Evolutionary conservation across 2,888 invertebrate genomes (phyloP), one percentile per base, ranked within the genome.

Genomic region (Aspidapion aeneum): DNA sequence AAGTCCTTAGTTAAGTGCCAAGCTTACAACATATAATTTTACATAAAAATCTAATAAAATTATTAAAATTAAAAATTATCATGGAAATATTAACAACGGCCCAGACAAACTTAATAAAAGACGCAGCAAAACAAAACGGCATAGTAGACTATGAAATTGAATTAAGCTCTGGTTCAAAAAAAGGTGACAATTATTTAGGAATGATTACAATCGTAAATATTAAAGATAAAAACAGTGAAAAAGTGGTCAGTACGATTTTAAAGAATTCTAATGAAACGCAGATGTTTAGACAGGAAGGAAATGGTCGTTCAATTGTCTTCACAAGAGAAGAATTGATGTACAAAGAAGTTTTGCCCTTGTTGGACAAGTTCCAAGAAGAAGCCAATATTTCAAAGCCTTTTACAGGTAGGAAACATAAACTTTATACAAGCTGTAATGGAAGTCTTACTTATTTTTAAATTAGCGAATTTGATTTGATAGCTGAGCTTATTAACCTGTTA

Each of bases 261-360:
- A 48, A 48, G n/a, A 48, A 48, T 12, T 9, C n/a, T n/a, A 9
- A 12, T n/a, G n/a, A 48, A 48, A n/a, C 9, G 9, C 9, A 48
- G 49, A n/a, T 12, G 49, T 12, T n/a, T 9, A n/a, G n/a, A 12
- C 49, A 48, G 49, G 9, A n/a, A n/a, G n/a, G n/a, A n/a, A n/a
- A n/a, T n/a, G n/a, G n/a, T n/a, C n/a, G n/a, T n/a, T n/a, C n/a
- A n/a, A n/a, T n/a, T n/a, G n/a, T n/a, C n/a, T n/a, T n/a, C n/a
- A n/a, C 49, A 9, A 48, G 9, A 9, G 74, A 74, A 67, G 67
- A 68, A 2, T 70, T 68, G 20, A 61, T 73, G 9, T 74, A 74
- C 65, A 63, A 64, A 17, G 54, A 64, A 0, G 63, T 74, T 2
- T 62, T 74, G 18, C 66, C 70, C 0, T 57, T 50, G 5, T 72